Evolutionary conservation across 2,797 vertebrate genomes (phyloP), one percentile per base, ranked within the genome.

Genomic region (Liasis olivaceus): DNA sequence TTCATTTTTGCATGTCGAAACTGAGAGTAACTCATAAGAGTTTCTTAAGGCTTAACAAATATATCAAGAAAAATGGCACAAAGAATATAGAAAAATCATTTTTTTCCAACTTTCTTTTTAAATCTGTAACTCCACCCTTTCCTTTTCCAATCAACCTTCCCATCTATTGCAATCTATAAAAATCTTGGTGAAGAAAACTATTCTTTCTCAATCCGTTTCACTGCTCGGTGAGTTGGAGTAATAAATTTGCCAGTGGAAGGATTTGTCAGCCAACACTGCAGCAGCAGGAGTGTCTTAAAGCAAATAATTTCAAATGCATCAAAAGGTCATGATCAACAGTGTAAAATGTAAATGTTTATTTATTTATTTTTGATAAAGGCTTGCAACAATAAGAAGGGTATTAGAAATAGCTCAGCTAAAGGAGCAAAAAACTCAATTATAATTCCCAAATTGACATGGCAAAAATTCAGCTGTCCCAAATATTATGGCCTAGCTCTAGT

Each of bases 211-310:
- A 96, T 95, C 95, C 92, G 63, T 88, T 93, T 95, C 94, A 84
- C 91, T 95, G 93, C 95, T 95, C 63, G 0, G 92, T 88, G 93
- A 93, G 93, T 88, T 88, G 90, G 95, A 91, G 93, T 94, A 96
- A 95, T 97, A 97, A 96, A 97, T 97, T 96, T 96, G 94, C 96
- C 64, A 95, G 95, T 94, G 94, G 95, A 96, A 90, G 95, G 94
- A 96, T 97, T 92, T 97, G 95, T 97, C 96, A 96, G 88, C 94
- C 92, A 54, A 51, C 91, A 93, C 85, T 94, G 89, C 96, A 96
- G 94, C 72, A 95, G 92, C 69, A 62, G 69, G 89, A 87, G 47
- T 90, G 31, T 85, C 96, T 96, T 95, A 60, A 91, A 96, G 94
- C 96, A 89, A 59, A 77, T 13, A 54, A 94, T 87, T 94, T 59